Conservation (phyloP, 2,113 vertebrate species). For the Geococcyx californianus region DNA sequence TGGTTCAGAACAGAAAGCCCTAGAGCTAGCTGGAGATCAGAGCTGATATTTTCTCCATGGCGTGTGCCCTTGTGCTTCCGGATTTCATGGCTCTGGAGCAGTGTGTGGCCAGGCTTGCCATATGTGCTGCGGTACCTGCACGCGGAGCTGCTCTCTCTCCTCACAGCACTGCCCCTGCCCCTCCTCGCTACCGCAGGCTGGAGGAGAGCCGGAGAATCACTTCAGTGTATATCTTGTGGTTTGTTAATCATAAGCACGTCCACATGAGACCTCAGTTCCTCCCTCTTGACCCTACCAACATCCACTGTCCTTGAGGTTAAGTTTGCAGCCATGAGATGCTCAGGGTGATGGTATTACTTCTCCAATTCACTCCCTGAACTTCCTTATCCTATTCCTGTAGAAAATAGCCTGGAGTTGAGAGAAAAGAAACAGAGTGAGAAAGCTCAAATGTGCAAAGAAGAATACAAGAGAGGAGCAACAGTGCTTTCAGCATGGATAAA, state of each 20-base stretch:
- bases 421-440: background rate
- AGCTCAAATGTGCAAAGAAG: background rate
- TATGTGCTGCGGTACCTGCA: slow-evolving; percentile 37
- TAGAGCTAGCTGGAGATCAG: background rate
- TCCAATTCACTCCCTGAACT: background rate
- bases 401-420: background rate
- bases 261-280: background rate
- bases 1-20: background rate
- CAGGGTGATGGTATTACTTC: background rate
- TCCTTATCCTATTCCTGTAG: background rate
- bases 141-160: background rate
- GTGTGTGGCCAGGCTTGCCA: slow-evolving; percentile 21
- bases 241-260: background rate
- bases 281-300: background rate
- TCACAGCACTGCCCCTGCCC: background rate
- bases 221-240: background rate
- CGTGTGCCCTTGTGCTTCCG: slow-evolving; percentile 16
- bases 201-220: background rate
- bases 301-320: background rate
- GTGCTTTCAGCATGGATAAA: background rate
- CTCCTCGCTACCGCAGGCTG: background rate
- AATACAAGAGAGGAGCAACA: background rate
- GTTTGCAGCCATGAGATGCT: background rate
- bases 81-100: background rate
- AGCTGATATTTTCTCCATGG: background rate